phyloP scores from a whole-genome alignment of 2,113 vertebrate species.

The Xiphorhynchus elegans region DNA sequence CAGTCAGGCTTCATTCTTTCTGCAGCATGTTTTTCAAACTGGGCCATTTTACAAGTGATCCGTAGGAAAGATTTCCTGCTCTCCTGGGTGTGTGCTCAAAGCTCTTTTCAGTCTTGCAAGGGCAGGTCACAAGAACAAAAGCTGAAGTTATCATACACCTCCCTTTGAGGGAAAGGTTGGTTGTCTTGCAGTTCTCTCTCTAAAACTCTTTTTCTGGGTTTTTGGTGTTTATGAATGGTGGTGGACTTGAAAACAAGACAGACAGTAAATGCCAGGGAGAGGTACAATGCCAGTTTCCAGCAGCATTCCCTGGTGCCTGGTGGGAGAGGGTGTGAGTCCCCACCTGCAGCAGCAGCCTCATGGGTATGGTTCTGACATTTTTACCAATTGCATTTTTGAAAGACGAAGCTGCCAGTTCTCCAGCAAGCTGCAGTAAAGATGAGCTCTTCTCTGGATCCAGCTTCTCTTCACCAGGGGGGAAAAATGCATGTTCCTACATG shows the following conservation, averaged over 20 bases:
- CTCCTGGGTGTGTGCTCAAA: constrained; percentile 61
- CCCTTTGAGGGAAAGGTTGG: not conserved
- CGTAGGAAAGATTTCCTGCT: constrained; percentile 51
- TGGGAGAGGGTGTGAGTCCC: not conserved
- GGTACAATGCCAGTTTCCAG: not conserved
- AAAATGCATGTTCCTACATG: not conserved
- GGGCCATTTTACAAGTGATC: constrained; percentile 33
- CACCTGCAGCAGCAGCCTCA: not conserved
- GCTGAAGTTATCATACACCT: constrained; percentile 30
- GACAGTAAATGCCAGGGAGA: not conserved
- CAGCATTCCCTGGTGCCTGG: not conserved
- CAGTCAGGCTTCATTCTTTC: constrained; percentile 60
- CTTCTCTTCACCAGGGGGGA: not conserved
- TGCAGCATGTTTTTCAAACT: constrained; percentile 41
- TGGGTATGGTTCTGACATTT: not conserved
- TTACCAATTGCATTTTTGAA: not conserved
- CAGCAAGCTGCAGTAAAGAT: not conserved
- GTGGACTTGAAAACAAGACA: not conserved
- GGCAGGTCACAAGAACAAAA: constrained; percentile 63
- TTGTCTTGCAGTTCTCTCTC: not conserved
- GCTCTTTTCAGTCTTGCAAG: constrained; percentile 55
- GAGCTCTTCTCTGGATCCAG: not conserved
- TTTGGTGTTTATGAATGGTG: not conserved
- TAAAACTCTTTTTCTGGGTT: not conserved
- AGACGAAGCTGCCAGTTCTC: not conserved